A percentile compares a stretch with the other conserved stretches of the same genome.
Evolutionary conservation across 1,140 invertebrate genomes (phyloP).

Genomic region (Drosophila lacertosa): DNA sequence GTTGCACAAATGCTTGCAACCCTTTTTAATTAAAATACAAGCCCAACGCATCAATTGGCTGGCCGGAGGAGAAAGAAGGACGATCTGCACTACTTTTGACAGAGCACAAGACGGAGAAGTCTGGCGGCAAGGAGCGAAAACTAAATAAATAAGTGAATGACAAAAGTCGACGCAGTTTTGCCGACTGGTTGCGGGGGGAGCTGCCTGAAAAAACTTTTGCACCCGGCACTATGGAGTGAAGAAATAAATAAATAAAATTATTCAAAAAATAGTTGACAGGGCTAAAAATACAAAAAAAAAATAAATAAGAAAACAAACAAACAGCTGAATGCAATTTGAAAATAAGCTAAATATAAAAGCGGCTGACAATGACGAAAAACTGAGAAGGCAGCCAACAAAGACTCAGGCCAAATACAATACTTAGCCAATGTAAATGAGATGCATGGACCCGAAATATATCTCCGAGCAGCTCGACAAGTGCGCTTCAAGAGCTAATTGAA

Average conservation of each 20-base stretch:
- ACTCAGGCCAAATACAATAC: conserved; percentile 3
- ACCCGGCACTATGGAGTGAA: conserved; percentile 45
- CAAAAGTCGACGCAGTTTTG: conserved; percentile 44
- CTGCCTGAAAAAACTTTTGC: conserved; percentile 55
- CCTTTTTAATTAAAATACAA: conserved; percentile 53
- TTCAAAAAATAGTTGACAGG: conserved; percentile 77
- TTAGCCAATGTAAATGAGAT: conserved; percentile 64
- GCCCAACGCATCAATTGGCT: conserved; percentile 48
- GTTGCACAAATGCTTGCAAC: conserved; percentile 1
- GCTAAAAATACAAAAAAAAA: conserved; percentile 73
- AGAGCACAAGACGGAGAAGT: conserved; percentile 46
- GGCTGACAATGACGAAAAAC: conserved; percentile 24
- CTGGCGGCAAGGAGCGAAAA: conserved; percentile 50
- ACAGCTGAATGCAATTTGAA: conserved; percentile 77
- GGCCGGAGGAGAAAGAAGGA: conserved; percentile 1
- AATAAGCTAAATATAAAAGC: conserved; percentile 58
- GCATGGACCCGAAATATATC: conserved; percentile 61
- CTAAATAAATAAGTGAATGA: conserved; percentile 77
- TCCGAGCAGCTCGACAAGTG: conserved; percentile 27
- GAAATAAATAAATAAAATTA: conserved; percentile 81
- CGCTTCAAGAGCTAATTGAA: conserved; percentile 49
- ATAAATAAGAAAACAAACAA: conserved; percentile 77
- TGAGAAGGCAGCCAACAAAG: conserved; percentile 33
- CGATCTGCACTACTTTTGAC: conserved; percentile 59
- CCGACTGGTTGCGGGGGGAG: neutral